Evolutionary conservation across 2,113 vertebrate genomes (phyloP).

Genomic region (Cathartes aura): DNA sequence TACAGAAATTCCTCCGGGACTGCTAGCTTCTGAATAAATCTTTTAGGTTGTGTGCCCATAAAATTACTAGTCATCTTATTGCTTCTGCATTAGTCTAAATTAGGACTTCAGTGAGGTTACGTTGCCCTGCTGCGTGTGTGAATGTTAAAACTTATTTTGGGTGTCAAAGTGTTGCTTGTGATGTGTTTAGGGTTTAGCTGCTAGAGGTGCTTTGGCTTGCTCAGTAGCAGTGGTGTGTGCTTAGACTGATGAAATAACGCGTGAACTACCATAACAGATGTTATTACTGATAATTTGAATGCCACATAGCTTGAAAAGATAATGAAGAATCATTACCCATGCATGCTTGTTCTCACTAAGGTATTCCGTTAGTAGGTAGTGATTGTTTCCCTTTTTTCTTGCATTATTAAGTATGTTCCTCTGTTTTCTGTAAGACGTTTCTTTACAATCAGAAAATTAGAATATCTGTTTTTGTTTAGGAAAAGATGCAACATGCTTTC

Average conservation of each 20-base stretch:
- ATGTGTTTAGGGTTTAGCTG: not conserved
- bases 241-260: not conserved
- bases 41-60: not conserved
- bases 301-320: not conserved
- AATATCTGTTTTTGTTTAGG: not conserved
- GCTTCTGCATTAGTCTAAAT: not conserved
- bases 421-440: not conserved
- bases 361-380: not conserved
- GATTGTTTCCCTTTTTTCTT: not conserved
- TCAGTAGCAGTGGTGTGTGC: not conserved
- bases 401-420: not conserved
- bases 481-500: not conserved
- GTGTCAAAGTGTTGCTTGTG: not conserved
- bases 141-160: not conserved
- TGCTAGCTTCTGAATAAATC: not conserved
- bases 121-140: not conserved
- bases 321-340: rapidly evolving
- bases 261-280: not conserved
- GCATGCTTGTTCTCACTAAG: not conserved
- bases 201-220: not conserved
- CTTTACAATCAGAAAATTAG: not conserved
- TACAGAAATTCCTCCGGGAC: not conserved
- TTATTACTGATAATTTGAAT: not conserved
- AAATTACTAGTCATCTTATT: not conserved
- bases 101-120: not conserved